Percentiles rank a stretch among this genome's conserved stretches.
phyloP scores from a whole-genome alignment of 1,140 invertebrate genomes.

The Hyphantria cunea region DNA sequence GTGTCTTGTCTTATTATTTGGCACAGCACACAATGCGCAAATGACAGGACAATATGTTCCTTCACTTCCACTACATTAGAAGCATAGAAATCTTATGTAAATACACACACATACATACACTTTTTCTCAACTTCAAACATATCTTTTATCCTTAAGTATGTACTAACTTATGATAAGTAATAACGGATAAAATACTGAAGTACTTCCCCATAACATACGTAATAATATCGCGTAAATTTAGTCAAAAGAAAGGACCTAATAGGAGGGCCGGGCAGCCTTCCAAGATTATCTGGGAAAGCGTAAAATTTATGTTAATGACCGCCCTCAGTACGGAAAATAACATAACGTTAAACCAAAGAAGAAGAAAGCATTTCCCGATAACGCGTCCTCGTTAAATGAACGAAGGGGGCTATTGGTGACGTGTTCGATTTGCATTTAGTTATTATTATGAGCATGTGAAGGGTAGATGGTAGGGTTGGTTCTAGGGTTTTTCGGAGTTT shows the following conservation, averaged over 20 bases:
- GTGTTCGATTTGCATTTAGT: slow-evolving; percentile 12
- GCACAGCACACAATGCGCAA: no score
- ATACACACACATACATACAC: neutral
- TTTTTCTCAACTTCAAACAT: neutral
- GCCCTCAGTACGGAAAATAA: slow-evolving; percentile 40
- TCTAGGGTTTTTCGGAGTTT: no score
- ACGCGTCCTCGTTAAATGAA: slow-evolving; percentile 45
- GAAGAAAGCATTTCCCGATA: slow-evolving; percentile 41
- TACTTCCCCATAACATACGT: slow-evolving; percentile 38
- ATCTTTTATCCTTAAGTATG: slow-evolving; percentile 3
- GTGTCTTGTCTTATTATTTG: no score
- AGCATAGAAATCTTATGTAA: neutral
- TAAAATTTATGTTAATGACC: slow-evolving; percentile 65
- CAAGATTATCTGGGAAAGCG: slow-evolving; percentile 53
- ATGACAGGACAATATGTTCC: neutral
- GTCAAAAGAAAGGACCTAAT: slow-evolving; percentile 43
- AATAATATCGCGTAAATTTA: slow-evolving; percentile 50
- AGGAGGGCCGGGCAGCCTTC: slow-evolving; percentile 46
- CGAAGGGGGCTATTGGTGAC: slow-evolving; percentile 4
- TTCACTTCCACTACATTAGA: neutral
- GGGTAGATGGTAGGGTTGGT: no score
- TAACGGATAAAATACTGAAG: slow-evolving; percentile 23
- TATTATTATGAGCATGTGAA: no score
- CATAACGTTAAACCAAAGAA: slow-evolving; percentile 47
- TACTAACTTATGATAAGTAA: slow-evolving; percentile 23